Evolutionary conservation across 2,113 vertebrate species (phyloP), one percentile per base, ranked within the genome.

Genomic region (Tringa solitaria): DNA sequence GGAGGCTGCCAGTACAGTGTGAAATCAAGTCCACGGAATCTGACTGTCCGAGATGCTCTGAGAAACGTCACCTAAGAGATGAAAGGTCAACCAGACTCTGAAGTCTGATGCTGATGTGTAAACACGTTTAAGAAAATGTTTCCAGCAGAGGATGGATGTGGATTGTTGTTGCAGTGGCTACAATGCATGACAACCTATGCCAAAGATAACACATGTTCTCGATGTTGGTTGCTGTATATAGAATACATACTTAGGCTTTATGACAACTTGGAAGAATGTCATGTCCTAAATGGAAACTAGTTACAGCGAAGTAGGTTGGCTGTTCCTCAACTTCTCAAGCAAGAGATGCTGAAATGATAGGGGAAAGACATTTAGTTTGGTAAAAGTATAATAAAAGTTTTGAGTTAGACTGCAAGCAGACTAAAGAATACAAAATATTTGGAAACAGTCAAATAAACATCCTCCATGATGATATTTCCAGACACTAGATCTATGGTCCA

Each of bases 391-490:
- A 35, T 23, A 69, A 33, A 70, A 37, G 5, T 16, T 2, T 17
- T 5, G 39, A 81, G 23, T 75, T 87, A 84, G 60, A 64, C 48
- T 87, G 56, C 68, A 96, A 95, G 91, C 81, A 91, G 95, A 95
- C 48, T 33, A 87, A 91, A 91, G 53, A 94, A 64, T 27, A 12
- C 51, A 54, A 81, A n/a, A 75, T 53, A 8, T 23, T 91, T 46
- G 74, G 94, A 75, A 94, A 53, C 53, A 41, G 48, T 69, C 53
- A 82, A 76, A 89, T 84, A 95, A 95, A 96, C 89, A 95, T 96
- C 81, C 84, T 96, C 78, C 50, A 32, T 53, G 81, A 76, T 95
- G 95, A 21, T 78, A 89, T 93, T 96, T 96, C 89, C 95, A 96
- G 95, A 82, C 84, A 84, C 54, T 57, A 70, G n/a, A 39, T 51